phyloP scores from a whole-genome alignment of 1,140 invertebrate species.

The Xylocopa sonorina region DNA sequence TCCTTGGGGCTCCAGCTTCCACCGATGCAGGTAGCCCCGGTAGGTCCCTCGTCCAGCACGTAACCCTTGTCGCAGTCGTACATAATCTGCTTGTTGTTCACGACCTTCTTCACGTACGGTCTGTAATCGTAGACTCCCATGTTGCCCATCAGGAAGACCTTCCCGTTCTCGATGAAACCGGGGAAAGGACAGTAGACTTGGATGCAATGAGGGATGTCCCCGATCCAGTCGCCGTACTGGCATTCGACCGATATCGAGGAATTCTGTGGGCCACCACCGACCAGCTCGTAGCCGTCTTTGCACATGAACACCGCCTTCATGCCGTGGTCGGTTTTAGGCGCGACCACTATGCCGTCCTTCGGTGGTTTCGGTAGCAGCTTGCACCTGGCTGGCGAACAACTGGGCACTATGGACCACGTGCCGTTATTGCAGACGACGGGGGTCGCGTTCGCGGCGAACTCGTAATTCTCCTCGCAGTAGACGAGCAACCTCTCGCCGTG shows the following conservation, averaged over 20 bases:
- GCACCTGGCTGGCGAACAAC: constrained; percentile 94
- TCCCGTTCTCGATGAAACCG: constrained; percentile 94
- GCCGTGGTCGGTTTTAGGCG: constrained; percentile 97
- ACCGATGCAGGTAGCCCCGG: constrained; percentile 95
- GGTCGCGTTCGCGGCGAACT: constrained; percentile 89
- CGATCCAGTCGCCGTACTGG: constrained; percentile 96
- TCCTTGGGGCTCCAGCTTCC: constrained; percentile 93
- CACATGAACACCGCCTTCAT: constrained; percentile 96
- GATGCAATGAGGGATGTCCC: constrained; percentile 91
- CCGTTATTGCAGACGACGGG: constrained; percentile 95
- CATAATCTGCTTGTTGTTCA: constrained; percentile 97
- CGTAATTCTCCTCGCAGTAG: constrained; percentile 93
- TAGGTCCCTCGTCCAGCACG: constrained; percentile 92
- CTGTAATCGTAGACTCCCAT: constrained; percentile 98
- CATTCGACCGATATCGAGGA: constrained; percentile 88
- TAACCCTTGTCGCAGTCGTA: constrained; percentile 97
- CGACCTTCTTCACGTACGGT: constrained; percentile 95
- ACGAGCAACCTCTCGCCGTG: constrained; percentile 94
- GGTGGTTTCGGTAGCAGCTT: constrained; percentile 93
- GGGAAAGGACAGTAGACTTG: constrained; percentile 97
- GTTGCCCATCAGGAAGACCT: constrained; percentile 96
- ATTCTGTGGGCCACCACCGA: constrained; percentile 83
- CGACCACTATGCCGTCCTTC: constrained; percentile 96
- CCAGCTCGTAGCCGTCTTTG: constrained; percentile 93
- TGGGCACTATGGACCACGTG: constrained; percentile 96